Conservation (phyloP, 2,113 vertebrate genomes). For the Bucco capensis region DNA sequence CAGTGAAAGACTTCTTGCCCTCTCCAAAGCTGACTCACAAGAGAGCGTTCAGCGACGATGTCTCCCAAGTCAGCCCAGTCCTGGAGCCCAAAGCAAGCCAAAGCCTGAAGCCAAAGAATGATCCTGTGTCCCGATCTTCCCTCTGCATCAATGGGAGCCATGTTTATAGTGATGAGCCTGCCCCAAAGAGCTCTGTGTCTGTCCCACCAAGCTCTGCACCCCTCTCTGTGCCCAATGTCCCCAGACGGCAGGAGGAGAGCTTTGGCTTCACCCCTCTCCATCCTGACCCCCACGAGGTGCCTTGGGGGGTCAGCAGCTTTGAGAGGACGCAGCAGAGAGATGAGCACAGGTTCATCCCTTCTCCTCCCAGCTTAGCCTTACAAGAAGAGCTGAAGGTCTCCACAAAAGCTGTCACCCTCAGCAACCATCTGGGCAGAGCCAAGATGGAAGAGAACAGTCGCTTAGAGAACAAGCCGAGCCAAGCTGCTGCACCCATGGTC, state of each 20-base stretch:
- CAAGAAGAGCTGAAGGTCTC: slow-evolving; percentile 73
- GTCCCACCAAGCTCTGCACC: slow-evolving; percentile 70
- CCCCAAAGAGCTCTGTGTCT: slow-evolving; percentile 58
- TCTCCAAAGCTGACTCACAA: slow-evolving; percentile 84
- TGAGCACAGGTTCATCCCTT: slow-evolving; percentile 36
- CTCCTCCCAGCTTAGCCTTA: slow-evolving; percentile 37
- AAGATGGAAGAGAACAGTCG: slow-evolving; percentile 21
- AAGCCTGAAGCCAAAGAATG: slow-evolving; percentile 75
- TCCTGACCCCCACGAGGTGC: background rate
- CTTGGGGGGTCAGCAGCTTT: background rate
- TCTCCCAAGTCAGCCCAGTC: slow-evolving; percentile 70
- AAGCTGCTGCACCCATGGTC: slow-evolving; percentile 49
- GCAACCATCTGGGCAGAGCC: slow-evolving; percentile 66
- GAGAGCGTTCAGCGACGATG: slow-evolving; percentile 82
- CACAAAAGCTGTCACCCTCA: slow-evolving; percentile 76
- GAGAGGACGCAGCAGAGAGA: slow-evolving; percentile 73
- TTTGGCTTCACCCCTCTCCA: slow-evolving; percentile 62
- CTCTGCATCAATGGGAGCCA: slow-evolving; percentile 91
- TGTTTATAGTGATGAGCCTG: slow-evolving; percentile 69
- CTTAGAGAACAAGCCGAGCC: slow-evolving; percentile 54
- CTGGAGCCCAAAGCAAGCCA: slow-evolving; percentile 69
- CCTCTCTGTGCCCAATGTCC: slow-evolving; percentile 66
- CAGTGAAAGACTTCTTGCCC: slow-evolving; percentile 64
- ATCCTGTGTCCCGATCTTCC: slow-evolving; percentile 76
- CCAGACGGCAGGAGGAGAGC: slow-evolving; percentile 58